Evolutionary conservation across 2,888 invertebrate genomes (phyloP), one percentile per base, ranked within the genome.

Genomic region (Acleris sparsana): DNA sequence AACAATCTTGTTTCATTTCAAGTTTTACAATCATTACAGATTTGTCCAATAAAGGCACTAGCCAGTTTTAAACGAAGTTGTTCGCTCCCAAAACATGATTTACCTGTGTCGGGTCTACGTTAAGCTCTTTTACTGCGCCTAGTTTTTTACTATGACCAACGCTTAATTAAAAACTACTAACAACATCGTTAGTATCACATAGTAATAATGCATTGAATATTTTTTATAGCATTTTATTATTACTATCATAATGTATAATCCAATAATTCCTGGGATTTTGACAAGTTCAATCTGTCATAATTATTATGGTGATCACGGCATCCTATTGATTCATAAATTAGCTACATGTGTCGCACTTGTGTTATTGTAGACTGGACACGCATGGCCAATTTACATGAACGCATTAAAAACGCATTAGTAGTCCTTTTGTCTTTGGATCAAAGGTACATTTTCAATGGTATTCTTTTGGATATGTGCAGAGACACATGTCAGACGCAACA

Each of bases 311-410:
- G 11, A 60, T 17, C 18, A 33, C 20, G 52, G 25, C 33, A 62
- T 66, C 52, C 62, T 61, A 62, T 62, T 57, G 39, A 57, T 3
- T 62, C 53, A 61, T 61, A 56, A 56, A 56, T 20, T 18, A 5
- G 25, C 61, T 39, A 62, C 57, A 66, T 48, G 51, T 65, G 62
- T 66, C 61, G 64, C 55, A 53, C 29, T 60, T 70, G 68, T 56
- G 55, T 55, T 68, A 69, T 69, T 70, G 64, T 65, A 56, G 63
- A 72, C 57, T 70, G 56, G 60, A 63, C 70, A 68, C 53, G 46
- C 63, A 43, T 63, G 60, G 61, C 62, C 57, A 63, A 52, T 46
- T 57, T 63, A 29, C 44, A 9, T 62, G 46, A 52, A 53, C 51
- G 18, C 52, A 63, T 66, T 68, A 61, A 61, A 52, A 59, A 55